Evolutionary conservation across 2,888 invertebrate species (phyloP).

Genomic region (Thereva nobilitata): DNA sequence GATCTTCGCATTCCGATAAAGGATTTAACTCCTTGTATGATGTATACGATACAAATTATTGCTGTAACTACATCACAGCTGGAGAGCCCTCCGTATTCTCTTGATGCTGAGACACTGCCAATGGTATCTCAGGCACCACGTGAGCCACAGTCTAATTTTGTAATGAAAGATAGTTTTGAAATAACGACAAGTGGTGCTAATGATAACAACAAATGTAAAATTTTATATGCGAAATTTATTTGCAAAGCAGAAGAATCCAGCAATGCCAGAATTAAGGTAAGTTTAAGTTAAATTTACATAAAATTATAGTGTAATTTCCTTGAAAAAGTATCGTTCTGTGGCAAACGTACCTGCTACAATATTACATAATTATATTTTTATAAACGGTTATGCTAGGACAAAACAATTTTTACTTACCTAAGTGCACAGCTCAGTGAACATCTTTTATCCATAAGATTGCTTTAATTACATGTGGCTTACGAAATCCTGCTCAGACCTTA

Average conservation of each 20-base stretch:
- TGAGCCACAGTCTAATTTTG: slow-evolving; percentile 42
- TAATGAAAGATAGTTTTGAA: slow-evolving; percentile 48
- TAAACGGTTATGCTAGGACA: too few species aligned
- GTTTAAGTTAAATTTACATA: neutral
- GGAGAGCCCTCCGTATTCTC: slow-evolving; percentile 29
- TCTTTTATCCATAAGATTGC: too few species aligned
- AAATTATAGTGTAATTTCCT: too few species aligned
- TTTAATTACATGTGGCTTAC: too few species aligned
- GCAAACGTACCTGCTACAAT: too few species aligned
- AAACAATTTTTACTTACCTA: too few species aligned
- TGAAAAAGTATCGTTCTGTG: too few species aligned
- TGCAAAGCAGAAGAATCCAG: slow-evolving; percentile 46
- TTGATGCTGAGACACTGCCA: slow-evolving; percentile 49
- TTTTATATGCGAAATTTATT: slow-evolving; percentile 50
- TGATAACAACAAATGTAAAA: slow-evolving; percentile 51
- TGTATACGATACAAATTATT: slow-evolving; percentile 53
- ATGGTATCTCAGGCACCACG: slow-evolving; percentile 45
- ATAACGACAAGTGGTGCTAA: slow-evolving; percentile 50
- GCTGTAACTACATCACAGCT: slow-evolving; percentile 47
- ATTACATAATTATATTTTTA: too few species aligned
- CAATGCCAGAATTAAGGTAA: neutral
- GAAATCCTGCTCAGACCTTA: too few species aligned
- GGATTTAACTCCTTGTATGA: slow-evolving; percentile 50
- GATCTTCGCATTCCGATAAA: slow-evolving; percentile 45
- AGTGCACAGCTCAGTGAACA: too few species aligned